Conservation (phyloP, 2,888 invertebrate species). For the Sisyra nigra region DNA sequence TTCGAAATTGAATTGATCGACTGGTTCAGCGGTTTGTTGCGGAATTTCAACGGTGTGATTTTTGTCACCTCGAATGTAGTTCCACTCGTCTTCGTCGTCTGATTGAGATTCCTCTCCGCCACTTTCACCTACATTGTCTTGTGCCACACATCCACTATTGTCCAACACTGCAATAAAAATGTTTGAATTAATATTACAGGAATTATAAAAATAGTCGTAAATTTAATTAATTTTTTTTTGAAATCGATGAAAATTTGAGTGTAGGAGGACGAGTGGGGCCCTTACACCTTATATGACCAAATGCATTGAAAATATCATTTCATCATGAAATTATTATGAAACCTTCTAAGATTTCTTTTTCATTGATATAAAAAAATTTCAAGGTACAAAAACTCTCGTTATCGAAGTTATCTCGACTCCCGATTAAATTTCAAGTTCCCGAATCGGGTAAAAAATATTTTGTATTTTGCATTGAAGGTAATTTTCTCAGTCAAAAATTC, state of each 20-base stretch:
- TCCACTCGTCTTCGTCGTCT: conserved; percentile 86
- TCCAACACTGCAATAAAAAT: conserved; percentile 24
- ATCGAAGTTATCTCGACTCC: too few species aligned
- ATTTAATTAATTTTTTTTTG: not conserved
- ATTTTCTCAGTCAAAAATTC: too few species aligned
- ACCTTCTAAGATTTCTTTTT: too few species aligned
- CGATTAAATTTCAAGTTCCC: too few species aligned
- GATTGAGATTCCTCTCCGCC: conserved; percentile 67
- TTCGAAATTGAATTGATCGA: conserved; percentile 9
- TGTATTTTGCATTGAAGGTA: too few species aligned
- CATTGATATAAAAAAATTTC: too few species aligned
- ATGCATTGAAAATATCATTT: too few species aligned
- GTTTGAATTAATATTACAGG: not conserved
- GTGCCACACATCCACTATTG: conserved; percentile 30
- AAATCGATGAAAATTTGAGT: not conserved
- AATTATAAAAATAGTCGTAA: too few species aligned
- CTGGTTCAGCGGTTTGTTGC: conserved; percentile 27
- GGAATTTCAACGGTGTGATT: conserved; percentile 36
- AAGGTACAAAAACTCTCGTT: too few species aligned
- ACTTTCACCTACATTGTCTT: conserved; percentile 61
- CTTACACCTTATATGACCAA: too few species aligned
- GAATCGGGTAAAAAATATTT: too few species aligned
- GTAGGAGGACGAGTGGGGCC: not conserved
- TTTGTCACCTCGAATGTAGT: conserved; percentile 55
- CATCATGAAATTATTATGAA: too few species aligned